Evolutionary conservation across 2,888 invertebrate species (phyloP).

Genomic region (Drosophila yooni): DNA sequence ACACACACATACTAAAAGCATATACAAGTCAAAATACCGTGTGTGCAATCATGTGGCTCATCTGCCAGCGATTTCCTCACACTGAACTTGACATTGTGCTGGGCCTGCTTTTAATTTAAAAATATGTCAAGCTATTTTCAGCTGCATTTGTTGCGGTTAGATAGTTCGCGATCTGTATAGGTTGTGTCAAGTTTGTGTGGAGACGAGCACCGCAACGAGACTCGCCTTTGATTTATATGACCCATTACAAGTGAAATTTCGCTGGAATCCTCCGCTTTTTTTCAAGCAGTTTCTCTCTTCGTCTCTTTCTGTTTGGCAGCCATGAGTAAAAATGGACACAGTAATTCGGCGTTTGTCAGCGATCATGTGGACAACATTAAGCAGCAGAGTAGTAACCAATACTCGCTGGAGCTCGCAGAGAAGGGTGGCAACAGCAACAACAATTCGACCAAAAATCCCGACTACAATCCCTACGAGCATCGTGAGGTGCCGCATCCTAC

Average conservation of each 20-base stretch:
- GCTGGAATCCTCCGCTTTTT: slow-evolving; percentile 7
- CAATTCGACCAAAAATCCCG: slow-evolving; percentile 76
- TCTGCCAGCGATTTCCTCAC: slow-evolving; percentile 52
- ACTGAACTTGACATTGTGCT: slow-evolving; percentile 82
- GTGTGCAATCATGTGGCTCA: slow-evolving; percentile 32
- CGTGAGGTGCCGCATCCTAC: slow-evolving; percentile 89
- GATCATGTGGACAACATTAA: slow-evolving; percentile 80
- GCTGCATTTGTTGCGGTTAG: slow-evolving; percentile 36
- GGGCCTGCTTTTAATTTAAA: slow-evolving; percentile 68
- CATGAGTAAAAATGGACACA: slow-evolving; percentile 84
- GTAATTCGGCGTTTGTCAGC: slow-evolving; percentile 82
- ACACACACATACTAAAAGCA: slow-evolving; percentile 10
- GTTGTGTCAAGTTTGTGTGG: slow-evolving; percentile 54
- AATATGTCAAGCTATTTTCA: slow-evolving; percentile 70
- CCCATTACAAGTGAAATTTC: slow-evolving; percentile 33
- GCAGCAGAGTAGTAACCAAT: slow-evolving; percentile 61
- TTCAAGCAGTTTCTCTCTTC: background rate
- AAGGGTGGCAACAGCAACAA: slow-evolving; percentile 72
- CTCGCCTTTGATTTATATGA: slow-evolving; percentile 38
- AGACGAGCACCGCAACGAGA: background rate
- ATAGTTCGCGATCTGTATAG: slow-evolving; percentile 37
- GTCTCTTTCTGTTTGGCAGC: slow-evolving; percentile 33
- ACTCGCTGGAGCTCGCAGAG: slow-evolving; percentile 83
- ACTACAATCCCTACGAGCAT: slow-evolving; percentile 90
- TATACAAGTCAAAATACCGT: slow-evolving; percentile 9